Evolutionary conservation across 1,140 invertebrate species (phyloP).

Genomic region (Andrena cerasifolii): DNA sequence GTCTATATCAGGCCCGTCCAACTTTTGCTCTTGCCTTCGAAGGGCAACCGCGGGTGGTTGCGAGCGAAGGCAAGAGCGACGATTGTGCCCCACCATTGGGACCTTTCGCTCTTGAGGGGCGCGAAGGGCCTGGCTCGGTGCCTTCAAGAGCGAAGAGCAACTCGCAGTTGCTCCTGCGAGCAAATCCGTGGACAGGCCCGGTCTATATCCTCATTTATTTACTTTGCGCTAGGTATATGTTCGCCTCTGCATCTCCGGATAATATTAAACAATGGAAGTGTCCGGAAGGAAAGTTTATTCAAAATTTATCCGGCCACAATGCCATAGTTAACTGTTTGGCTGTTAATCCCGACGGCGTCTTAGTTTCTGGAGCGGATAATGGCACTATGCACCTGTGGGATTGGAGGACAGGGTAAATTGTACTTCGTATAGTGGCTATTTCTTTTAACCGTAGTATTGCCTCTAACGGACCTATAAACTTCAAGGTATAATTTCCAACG

Average conservation of each 20-base stretch:
- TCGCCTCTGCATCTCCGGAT: conserved; percentile 98
- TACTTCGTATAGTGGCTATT: background rate
- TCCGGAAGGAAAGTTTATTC: conserved; percentile 98
- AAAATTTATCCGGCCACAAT: conserved; percentile 98
- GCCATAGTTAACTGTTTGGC: conserved; percentile 98
- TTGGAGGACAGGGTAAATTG: conserved; percentile 94
- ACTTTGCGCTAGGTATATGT: conserved; percentile 89
- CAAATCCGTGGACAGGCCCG: too few species aligned
- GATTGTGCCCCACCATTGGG: too few species aligned
- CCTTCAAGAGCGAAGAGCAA: too few species aligned
- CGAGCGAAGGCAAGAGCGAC: too few species aligned
- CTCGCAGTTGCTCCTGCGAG: too few species aligned
- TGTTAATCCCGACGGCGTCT: conserved; percentile 95
- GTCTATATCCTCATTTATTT: background rate
- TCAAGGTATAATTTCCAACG: conserved; percentile 96
- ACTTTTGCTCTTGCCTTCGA: too few species aligned
- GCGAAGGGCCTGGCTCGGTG: too few species aligned
- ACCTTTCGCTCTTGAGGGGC: too few species aligned
- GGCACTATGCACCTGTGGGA: conserved; percentile 99
- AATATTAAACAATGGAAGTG: conserved; percentile 99
- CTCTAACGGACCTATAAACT: conserved; percentile 35
- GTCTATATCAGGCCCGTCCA: background rate
- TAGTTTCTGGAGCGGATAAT: conserved; percentile 99
- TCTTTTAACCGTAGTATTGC: conserved; percentile 1
- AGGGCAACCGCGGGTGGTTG: too few species aligned